phyloP scores from a whole-genome alignment of 2,797 vertebrate species.

The Rhinoraja longicauda region DNA sequence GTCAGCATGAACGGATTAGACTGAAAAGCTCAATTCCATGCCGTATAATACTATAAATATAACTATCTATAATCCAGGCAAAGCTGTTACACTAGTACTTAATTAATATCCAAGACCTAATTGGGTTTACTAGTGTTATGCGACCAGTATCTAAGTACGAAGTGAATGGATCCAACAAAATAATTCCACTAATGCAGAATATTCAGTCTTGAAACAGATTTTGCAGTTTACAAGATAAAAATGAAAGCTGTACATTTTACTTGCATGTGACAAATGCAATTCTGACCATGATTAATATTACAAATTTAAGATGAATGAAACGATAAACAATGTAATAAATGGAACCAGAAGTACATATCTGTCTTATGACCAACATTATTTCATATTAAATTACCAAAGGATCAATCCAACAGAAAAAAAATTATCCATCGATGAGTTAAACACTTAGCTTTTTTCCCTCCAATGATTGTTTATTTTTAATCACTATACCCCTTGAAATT shows the following conservation, averaged over 20 bases:
- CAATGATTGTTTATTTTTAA: not conserved
- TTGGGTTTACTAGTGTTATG: not conserved
- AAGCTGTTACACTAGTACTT: not conserved
- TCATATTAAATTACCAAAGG: not conserved
- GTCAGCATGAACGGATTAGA: no score
- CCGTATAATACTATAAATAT: not conserved
- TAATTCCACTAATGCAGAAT: not conserved
- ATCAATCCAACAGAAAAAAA: not conserved
- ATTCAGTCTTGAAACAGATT: not conserved
- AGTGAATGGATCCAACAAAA: slow-evolving; percentile 3
- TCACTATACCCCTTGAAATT: not conserved
- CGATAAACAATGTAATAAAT: not conserved
- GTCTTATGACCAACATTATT: not conserved
- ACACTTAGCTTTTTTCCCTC: not conserved
- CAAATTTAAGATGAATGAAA: not conserved
- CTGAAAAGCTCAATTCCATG: no score
- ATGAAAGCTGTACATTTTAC: not conserved
- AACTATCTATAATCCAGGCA: slow-evolving; percentile 1
- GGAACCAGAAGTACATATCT: not conserved
- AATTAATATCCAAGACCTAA: not conserved
- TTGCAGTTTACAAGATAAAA: not conserved
- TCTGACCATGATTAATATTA: no score
- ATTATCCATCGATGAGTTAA: not conserved
- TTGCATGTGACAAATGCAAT: not conserved
- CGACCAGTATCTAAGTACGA: not conserved